These are phyloP conservation scores for Ceriagrion tenellum DNA, from an alignment of 2,888 invertebrate genomes.

Conservation along the genomic window DNA sequence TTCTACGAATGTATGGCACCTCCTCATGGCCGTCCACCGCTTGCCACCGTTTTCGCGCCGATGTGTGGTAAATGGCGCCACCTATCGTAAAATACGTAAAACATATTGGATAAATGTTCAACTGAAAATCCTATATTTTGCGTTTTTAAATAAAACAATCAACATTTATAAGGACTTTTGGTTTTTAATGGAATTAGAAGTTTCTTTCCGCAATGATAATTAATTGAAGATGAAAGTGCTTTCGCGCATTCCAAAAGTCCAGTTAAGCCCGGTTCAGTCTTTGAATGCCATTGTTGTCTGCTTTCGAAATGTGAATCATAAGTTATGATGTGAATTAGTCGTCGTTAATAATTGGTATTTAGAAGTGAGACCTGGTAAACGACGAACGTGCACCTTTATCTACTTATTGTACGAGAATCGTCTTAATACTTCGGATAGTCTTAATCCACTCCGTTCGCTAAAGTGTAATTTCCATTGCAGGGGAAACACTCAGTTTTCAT, in stretches of 20 bases:
- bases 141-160: background rate
- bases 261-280: too few relatives aligned
- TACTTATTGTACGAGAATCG: background rate
- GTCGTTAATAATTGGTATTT: background rate
- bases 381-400: background rate
- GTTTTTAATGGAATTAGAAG: background rate
- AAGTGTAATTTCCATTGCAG: background rate
- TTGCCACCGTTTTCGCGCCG: constrained; percentile 71
- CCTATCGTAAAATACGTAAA: constrained; percentile 67
- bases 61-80: constrained; percentile 71
- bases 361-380: background rate
- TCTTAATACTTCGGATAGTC: background rate
- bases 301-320: constrained; percentile 21
- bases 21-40: constrained; percentile 70
- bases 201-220: background rate
- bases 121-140: background rate
- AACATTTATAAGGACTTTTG: background rate
- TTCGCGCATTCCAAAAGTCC: background rate
- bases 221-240: background rate
- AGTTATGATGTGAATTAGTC: background rate
- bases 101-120: background rate
- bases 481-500: constrained; percentile 50
- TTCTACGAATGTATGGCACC: constrained; percentile 60
- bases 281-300: constrained; percentile 55
- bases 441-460: background rate